phyloP scores from a whole-genome alignment of 2,888 invertebrate genomes.

The Pseudococcus jackbeardsleyi region DNA sequence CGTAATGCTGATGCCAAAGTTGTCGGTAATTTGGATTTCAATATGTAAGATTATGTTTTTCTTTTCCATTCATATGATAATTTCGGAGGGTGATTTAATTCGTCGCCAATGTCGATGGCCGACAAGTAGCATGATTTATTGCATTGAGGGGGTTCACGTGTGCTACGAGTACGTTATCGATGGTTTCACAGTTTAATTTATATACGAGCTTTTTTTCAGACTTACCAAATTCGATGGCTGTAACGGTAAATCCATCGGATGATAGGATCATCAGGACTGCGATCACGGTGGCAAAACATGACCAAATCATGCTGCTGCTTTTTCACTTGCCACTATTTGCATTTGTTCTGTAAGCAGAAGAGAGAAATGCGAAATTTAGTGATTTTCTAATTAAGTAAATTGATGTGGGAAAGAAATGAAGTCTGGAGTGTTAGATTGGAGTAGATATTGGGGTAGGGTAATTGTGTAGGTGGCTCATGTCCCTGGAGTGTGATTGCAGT shows the following conservation, averaged over 20 bases:
- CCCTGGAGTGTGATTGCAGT: neutral
- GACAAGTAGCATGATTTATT: slow-evolving; percentile 8
- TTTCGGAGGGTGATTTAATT: slow-evolving; percentile 50
- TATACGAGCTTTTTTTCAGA: neutral
- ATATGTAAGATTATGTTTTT: slow-evolving; percentile 55
- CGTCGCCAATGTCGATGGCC: neutral
- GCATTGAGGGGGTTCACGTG: neutral
- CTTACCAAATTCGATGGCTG: slow-evolving; percentile 58
- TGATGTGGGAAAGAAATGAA: neutral
- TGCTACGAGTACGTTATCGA: neutral
- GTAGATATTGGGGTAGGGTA: neutral
- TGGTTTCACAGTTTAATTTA: neutral
- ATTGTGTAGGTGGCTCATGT: neutral
- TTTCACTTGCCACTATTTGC: slow-evolving; percentile 25
- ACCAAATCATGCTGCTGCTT: slow-evolving; percentile 59
- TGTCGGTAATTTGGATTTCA: slow-evolving; percentile 55
- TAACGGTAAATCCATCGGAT: neutral
- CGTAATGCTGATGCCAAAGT: slow-evolving; percentile 28
- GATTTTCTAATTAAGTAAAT: neutral
- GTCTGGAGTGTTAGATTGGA: neutral
- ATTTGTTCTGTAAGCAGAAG: slow-evolving; percentile 58
- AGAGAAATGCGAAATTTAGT: neutral
- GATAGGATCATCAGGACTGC: slow-evolving; percentile 20
- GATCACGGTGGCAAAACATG: slow-evolving; percentile 58
- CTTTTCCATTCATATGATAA: slow-evolving; percentile 52